Evolutionary conservation across 1,140 invertebrate genomes (phyloP), one percentile per base, ranked within the genome.

Genomic region (Stegodyphus mimosarum): DNA sequence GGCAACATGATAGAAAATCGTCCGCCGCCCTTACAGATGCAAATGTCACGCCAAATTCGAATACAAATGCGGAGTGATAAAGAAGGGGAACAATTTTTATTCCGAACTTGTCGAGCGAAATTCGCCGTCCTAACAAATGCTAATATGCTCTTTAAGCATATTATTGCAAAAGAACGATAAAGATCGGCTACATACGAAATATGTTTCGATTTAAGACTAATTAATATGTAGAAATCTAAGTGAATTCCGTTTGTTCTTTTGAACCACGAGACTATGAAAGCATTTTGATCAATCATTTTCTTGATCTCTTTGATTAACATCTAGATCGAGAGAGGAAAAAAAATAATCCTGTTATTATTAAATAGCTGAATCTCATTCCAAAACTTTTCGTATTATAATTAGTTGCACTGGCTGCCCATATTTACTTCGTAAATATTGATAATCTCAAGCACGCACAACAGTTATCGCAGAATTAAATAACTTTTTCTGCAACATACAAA

Each of bases 101-200:
- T n/a, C 71, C 6, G 5, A 33, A 17, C 71, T 52, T 52, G 6
- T 73, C 5, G 5, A 48, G 11, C 2, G 69, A 71, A 48, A 49
- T 71, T 71, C 69, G 49, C n/a, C 13, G 48, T 33, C 51, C n/a
- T 51, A n/a, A 52, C 71, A 18, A 51, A 73, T 73, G 71, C 71
- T 73, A 73, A 73, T 73, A 73, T 11, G 71, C 15, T n/a, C 13
- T 50, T 73, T 73, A 52, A 73, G 69, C 13, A 53, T 73, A 9
- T 73, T 73, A 73, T 73, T 73, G 53, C 71, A 6, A 7, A 55
- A 9, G 49, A 48, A 10, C 17, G 71, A 73, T 73, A 73, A 55
- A 15, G 50, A 73, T 73, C 71, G 7, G 7, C 3, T 6, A 50
- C 33, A 51, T 71, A 60, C 15, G 64, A 67, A 67, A 67, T 67